A percentile compares a stretch with the other conserved stretches of the same genome.
phyloP scores from a whole-genome alignment of 23 tunicate species.

The Styela clava region DNA sequence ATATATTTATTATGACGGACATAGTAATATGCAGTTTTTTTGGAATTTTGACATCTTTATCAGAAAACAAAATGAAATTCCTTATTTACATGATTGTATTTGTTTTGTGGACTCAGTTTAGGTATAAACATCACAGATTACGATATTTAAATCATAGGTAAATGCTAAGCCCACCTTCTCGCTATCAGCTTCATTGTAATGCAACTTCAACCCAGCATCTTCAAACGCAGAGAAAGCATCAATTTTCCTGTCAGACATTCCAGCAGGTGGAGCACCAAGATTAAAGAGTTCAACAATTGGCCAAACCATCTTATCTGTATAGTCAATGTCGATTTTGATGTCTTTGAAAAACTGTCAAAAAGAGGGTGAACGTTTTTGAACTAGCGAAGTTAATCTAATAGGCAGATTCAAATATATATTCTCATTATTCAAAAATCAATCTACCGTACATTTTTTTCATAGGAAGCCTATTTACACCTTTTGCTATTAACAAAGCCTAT shows the following conservation, averaged over 20 bases:
- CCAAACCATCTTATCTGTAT: conserved; percentile 44
- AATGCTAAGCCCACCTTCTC: too few species aligned
- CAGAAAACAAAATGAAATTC: too few species aligned
- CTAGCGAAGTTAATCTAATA: not conserved
- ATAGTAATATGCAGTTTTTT: not conserved
- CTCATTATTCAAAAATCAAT: not conserved
- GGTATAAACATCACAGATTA: too few species aligned
- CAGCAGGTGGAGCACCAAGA: conserved; percentile 6
- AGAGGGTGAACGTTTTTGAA: too few species aligned
- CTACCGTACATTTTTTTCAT: not conserved
- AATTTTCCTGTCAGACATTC: conserved; percentile 24
- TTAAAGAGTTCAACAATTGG: conserved; percentile 41
- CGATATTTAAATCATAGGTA: too few species aligned
- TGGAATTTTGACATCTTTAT: not conserved
- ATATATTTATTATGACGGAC: not conserved
- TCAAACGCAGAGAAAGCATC: conserved; percentile 52
- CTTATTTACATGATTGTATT: too few species aligned
- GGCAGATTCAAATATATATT: not conserved
- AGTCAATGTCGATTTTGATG: conserved; percentile 55
- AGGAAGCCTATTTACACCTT: too few species aligned
- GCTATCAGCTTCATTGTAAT: conserved; percentile 20
- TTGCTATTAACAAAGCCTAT: too few species aligned
- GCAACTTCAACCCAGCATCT: conserved; percentile 58
- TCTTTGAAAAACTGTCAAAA: conserved; percentile 41
- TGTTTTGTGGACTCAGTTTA: too few species aligned